These are phyloP conservation scores for Cyrtonyx montezumae DNA, from an alignment of 2,113 vertebrate species.

Conservation along the genomic window DNA sequence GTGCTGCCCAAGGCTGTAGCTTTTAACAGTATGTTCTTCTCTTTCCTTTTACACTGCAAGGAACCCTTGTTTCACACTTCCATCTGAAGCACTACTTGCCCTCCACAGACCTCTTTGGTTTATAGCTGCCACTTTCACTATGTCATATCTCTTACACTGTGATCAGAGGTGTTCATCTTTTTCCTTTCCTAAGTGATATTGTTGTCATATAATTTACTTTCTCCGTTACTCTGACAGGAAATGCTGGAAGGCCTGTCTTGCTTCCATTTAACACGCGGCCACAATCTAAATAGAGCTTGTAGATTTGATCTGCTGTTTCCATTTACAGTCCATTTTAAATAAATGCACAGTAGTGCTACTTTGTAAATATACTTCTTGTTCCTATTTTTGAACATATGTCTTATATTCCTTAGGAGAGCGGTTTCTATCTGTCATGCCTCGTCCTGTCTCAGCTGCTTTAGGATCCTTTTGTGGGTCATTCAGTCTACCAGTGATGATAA, in stretches of 20 bases:
- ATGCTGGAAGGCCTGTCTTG: background rate
- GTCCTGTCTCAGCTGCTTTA: conserved; percentile 31
- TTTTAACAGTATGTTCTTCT: background rate
- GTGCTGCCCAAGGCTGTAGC: background rate
- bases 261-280: background rate
- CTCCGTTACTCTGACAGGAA: background rate
- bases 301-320: conserved; percentile 17
- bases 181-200: conserved; percentile 32
- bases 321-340: conserved; percentile 36
- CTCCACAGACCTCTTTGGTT: background rate
- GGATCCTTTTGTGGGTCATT: background rate
- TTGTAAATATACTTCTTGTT: background rate
- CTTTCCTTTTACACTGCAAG: background rate
- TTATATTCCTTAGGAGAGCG: background rate
- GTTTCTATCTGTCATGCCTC: background rate
- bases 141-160: background rate
- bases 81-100: background rate
- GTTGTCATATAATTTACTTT: conserved; percentile 45
- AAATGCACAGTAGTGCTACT: background rate
- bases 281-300: background rate
- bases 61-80: background rate
- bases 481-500: background rate
- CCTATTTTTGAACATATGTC: background rate
- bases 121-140: background rate
- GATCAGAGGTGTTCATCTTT: conserved; percentile 31